phyloP scores from a whole-genome alignment of 2,113 vertebrate species.

The Gallinago paraguaiae region DNA sequence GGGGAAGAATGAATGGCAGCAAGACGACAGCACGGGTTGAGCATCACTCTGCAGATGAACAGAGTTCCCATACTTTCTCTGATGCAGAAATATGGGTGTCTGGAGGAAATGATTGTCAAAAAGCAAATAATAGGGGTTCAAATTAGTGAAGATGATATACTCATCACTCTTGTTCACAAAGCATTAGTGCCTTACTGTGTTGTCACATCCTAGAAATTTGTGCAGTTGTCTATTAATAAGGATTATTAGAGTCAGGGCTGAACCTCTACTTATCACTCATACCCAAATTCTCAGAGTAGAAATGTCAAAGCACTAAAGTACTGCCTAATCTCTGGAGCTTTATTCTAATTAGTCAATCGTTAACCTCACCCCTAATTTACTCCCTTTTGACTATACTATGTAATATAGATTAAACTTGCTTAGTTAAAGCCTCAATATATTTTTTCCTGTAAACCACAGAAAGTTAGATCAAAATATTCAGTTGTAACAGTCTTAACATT shows the following conservation, averaged over 20 bases:
- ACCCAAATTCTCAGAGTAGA: background rate
- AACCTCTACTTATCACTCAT: background rate
- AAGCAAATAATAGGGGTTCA: background rate
- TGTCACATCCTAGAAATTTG: background rate
- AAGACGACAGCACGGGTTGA: background rate
- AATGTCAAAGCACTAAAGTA: background rate
- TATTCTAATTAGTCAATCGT: background rate
- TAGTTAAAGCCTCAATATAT: background rate
- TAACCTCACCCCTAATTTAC: background rate
- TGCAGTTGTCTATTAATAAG: background rate
- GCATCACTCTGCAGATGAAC: background rate
- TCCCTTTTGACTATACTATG: background rate
- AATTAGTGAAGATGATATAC: background rate
- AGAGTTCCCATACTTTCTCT: background rate
- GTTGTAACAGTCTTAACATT: background rate
- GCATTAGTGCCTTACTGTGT: background rate
- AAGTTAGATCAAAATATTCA: background rate
- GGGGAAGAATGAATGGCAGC: background rate
- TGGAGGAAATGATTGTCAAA: background rate
- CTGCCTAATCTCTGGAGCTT: background rate
- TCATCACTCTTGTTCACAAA: background rate
- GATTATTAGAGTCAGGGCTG: background rate
- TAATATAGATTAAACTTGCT: background rate
- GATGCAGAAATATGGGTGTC: background rate
- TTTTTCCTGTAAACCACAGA: background rate